Percentiles rank a stretch among this genome's conserved stretches.
phyloP scores from a whole-genome alignment of 2,888 invertebrate species.

The Limnephilus marmoratus region DNA sequence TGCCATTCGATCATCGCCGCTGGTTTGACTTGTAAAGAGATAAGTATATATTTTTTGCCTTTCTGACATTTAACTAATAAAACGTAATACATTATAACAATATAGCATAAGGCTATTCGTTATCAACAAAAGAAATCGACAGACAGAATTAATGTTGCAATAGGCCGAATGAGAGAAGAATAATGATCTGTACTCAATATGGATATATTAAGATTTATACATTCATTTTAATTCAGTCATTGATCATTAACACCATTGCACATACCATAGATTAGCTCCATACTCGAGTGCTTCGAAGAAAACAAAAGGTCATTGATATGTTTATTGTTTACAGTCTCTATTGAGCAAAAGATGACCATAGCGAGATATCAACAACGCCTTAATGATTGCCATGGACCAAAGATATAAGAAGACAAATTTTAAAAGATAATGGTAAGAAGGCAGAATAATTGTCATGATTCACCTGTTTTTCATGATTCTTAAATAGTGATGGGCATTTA shows the following conservation, averaged over 20 bases:
- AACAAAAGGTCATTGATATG: constrained; percentile 25
- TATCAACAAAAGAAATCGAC: constrained; percentile 2
- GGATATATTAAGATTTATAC: constrained; percentile 10
- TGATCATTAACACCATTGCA: constrained; percentile 29
- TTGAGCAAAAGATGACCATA: background rate
- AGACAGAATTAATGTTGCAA: constrained; percentile 10
- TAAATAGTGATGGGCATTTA: background rate
- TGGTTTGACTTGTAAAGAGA: background rate
- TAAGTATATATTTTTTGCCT: background rate
- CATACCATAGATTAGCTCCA: background rate
- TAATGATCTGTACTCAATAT: background rate
- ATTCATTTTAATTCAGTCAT: constrained; percentile 11
- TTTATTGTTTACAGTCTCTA: background rate
- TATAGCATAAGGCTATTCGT: background rate
- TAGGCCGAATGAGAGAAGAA: background rate
- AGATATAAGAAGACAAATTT: background rate
- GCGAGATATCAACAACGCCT: background rate
- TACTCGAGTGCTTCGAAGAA: background rate
- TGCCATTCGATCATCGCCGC: background rate
- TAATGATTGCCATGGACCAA: background rate
- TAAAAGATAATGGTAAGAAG: background rate
- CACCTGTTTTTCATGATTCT: background rate
- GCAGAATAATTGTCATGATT: background rate
- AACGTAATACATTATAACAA: background rate
- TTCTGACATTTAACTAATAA: background rate